Conservation (phyloP, 2,113 vertebrate species). For the Pachypanchax playfairii region DNA sequence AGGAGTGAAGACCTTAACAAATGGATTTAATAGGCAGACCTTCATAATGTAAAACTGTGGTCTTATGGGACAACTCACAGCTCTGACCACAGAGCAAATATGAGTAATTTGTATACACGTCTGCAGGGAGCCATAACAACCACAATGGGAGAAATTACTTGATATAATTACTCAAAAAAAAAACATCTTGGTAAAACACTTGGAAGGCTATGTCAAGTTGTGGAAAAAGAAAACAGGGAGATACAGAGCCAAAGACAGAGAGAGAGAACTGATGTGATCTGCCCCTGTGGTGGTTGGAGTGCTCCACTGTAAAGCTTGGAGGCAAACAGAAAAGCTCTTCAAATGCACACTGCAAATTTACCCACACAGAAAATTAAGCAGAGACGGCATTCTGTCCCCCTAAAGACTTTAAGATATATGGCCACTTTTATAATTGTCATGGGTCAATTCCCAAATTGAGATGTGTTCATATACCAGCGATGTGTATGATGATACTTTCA, state of each 20-base stretch:
- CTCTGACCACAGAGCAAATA: conserved; percentile 80
- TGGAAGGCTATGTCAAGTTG: conserved; percentile 55
- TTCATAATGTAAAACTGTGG: conserved; percentile 74
- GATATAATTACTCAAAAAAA: conserved; percentile 77
- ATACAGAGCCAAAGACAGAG: conserved; percentile 17
- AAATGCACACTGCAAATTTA: conserved; percentile 71
- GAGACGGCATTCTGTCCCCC: conserved; percentile 64
- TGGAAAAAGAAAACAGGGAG: conserved; percentile 41
- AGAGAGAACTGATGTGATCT: conserved; percentile 62
- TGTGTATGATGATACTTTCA: conserved; percentile 59
- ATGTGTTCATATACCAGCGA: conserved; percentile 71
- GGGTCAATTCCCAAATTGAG: conserved; percentile 75
- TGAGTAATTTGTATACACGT: conserved; percentile 80
- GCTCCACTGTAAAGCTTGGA: conserved; percentile 62
- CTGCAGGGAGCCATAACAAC: conserved; percentile 75
- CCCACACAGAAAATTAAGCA: conserved; percentile 77
- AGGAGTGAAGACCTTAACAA: conserved; percentile 77
- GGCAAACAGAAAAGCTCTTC: conserved; percentile 72
- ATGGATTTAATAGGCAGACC: conserved; percentile 80
- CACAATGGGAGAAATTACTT: conserved; percentile 76
- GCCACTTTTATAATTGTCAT: conserved; percentile 75
- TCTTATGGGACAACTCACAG: conserved; percentile 69
- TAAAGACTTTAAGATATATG: conserved; percentile 77
- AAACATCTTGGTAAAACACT: conserved; percentile 68
- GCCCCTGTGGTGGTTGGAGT: conserved; percentile 53